Evolutionary conservation across 2,797 vertebrate genomes (phyloP), one percentile per base, ranked within the genome.

Genomic region (Selene dorsalis): DNA sequence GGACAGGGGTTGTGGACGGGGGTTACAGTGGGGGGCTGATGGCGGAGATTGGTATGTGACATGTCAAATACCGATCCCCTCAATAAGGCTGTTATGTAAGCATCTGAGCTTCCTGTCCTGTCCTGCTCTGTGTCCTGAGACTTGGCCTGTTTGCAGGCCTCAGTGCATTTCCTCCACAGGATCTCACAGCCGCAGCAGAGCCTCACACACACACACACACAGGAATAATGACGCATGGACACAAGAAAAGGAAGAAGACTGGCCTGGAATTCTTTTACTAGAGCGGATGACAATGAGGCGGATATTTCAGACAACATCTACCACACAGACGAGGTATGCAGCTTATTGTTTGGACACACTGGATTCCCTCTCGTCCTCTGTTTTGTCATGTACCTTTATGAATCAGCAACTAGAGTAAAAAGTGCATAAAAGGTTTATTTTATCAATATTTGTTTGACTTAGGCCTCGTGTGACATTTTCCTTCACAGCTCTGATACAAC

Each of bases 41-140:
- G 81, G 73, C 26, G 56, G 76, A 82, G 73, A 77, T 41, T 57
- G 88, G 88, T 88, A 88, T 90, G 87, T 69, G 86, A 88, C 74
- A 89, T 88, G 93, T 92, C 86, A 92, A 84, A 88, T 89, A 83
- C 87, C 65, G 35, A 84, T 84, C 81, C 74, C 78, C 80, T 85
- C 87, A 82, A 84, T 89, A 88, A 84, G 87, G 62, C 75, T 83
- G 87, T 93, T 94, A 92, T 87, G 87, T 88, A 94, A 94, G 88
- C 69, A 79, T 88, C 71, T 73, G 75, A 45, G 82, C 91, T 93
- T 94, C 91, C 91, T 87, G 84, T 90, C 69, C 69, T n/a, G 75
- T 79, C 64, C 73, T 71, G 57, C 72, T 83, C 84, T 55, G 6
- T 50, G 56, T 69, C 79, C 66, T 30, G 60, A 64, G 80, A 79